These are phyloP conservation scores for Taenioides sp. DNA, from an alignment of 2,797 vertebrate species.

Conservation along the genomic window DNA sequence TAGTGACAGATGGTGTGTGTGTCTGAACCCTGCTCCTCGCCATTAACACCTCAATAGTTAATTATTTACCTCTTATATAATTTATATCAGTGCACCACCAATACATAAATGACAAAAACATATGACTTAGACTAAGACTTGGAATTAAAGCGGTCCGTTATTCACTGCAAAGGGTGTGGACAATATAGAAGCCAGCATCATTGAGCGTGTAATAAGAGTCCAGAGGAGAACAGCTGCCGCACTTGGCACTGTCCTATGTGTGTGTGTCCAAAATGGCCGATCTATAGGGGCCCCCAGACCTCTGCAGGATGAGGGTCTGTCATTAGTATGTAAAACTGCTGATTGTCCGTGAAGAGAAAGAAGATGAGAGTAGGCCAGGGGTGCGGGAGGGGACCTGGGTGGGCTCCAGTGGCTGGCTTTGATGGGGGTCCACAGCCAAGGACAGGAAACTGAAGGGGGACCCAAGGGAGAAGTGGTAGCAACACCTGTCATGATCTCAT, in stretches of 20 bases:
- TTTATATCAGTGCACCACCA: conserved; percentile 10
- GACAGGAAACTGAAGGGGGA: conserved; percentile 23
- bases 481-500: conserved; percentile 53
- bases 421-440: conserved; percentile 15
- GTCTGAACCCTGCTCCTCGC: conserved; percentile 52
- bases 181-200: conserved; percentile 28
- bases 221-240: conserved; percentile 67
- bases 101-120: background rate
- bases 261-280: conserved; percentile 47
- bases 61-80: conserved; percentile 58
- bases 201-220: conserved; percentile 61
- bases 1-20: conserved; percentile 65
- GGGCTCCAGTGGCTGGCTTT: background rate
- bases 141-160: background rate
- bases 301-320: conserved; percentile 70
- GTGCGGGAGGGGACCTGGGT: conserved; percentile 23
- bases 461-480: conserved; percentile 40
- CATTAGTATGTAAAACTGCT: conserved; percentile 78
- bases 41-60: conserved; percentile 58
- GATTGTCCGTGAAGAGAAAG: conserved; percentile 57
- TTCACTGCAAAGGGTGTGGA: conserved; percentile 5
- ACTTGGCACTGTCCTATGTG: conserved; percentile 16
- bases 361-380: conserved; percentile 33
- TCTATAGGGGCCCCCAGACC: conserved; percentile 49
- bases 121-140: background rate